These are phyloP conservation scores for Tinamus major DNA, from an alignment of 2,797 vertebrate species.

Conservation along the genomic window DNA sequence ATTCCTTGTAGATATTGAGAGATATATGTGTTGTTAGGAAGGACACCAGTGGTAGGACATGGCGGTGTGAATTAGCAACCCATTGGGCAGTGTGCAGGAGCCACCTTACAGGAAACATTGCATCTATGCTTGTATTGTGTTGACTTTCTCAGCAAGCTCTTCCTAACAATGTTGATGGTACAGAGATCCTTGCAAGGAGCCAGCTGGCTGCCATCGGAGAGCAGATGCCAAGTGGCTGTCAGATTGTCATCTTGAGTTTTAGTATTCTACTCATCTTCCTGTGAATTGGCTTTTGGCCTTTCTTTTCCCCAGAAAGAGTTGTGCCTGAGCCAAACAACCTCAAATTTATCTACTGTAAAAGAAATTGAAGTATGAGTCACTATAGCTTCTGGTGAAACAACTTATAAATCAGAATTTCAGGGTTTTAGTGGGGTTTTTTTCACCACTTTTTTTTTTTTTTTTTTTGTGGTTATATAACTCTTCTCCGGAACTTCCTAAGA, in stretches of 20 bases:
- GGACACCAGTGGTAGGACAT: background rate
- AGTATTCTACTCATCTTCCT: constrained; percentile 33
- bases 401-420: constrained; percentile 16
- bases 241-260: constrained; percentile 69
- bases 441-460: too few relatives aligned
- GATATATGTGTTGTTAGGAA: background rate
- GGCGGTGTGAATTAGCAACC: background rate
- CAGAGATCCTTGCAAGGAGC: constrained; percentile 54
- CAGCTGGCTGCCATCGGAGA: constrained; percentile 71
- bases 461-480: background rate
- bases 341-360: constrained; percentile 41
- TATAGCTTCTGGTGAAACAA: constrained; percentile 35
- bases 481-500: background rate
- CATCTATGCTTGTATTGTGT: background rate
- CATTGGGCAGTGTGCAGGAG: background rate
- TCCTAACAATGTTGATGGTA: constrained; percentile 46
- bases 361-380: constrained; percentile 32
- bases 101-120: background rate
- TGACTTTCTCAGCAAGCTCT: constrained; percentile 43
- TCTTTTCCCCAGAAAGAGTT: background rate
- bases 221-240: constrained; percentile 73
- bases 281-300: constrained; percentile 66
- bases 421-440: background rate
- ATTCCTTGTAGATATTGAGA: background rate
- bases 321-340: constrained; percentile 38